A percentile compares a stretch with the other conserved stretches of the same genome.
Evolutionary conservation across 2,113 vertebrate genomes (phyloP).

Genomic region (Phainopepla nitens): DNA sequence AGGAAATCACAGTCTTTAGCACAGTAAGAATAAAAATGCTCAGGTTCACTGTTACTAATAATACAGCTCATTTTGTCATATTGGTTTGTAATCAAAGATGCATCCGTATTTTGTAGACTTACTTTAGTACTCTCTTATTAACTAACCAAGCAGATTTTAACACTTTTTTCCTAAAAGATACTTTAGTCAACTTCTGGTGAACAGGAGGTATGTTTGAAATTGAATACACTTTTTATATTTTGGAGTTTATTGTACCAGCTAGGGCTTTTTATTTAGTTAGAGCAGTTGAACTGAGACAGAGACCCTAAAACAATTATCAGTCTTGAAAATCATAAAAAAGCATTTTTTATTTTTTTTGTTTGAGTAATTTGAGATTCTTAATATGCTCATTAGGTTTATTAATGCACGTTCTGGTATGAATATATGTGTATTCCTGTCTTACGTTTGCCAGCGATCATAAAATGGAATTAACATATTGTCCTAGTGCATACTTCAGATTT

Average conservation of each 20-base stretch:
- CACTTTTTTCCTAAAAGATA: neutral
- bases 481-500: neutral
- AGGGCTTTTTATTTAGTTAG: neutral
- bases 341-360: neutral
- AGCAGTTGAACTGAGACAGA: neutral
- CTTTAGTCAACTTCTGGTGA: neutral
- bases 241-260: neutral
- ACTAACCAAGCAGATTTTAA: neutral
- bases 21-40: neutral
- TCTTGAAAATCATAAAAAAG: neutral
- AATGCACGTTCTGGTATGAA: neutral
- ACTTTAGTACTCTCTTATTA: neutral
- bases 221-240: neutral
- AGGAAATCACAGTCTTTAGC: conserved; percentile 4
- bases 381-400: neutral
- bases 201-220: neutral
- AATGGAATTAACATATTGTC: neutral
- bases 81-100: neutral
- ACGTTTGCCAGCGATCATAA: neutral
- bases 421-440: neutral
- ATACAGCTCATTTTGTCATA: neutral
- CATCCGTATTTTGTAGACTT: neutral
- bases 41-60: neutral
- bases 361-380: neutral
- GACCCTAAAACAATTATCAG: neutral